A percentile compares a stretch with the other conserved stretches of the same genome.
Evolutionary conservation across 2,888 invertebrate species (phyloP).

Genomic region (Thyatira batis): DNA sequence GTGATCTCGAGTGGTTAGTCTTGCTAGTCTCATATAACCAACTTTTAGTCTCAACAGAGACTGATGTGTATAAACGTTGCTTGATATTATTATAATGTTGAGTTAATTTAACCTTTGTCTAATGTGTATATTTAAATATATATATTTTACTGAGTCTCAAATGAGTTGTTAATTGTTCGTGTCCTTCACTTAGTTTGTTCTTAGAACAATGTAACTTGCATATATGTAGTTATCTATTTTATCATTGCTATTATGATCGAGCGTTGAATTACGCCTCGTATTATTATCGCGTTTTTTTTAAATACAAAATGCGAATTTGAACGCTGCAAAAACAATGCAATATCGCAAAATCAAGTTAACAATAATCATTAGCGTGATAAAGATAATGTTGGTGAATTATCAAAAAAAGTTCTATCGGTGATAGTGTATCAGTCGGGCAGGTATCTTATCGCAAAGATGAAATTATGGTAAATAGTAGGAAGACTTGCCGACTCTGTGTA

Average conservation of each 20-base stretch:
- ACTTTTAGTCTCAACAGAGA: slow-evolving; percentile 8
- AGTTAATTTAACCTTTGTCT: slow-evolving; percentile 39
- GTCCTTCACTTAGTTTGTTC: background rate
- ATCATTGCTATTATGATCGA: too few species aligned
- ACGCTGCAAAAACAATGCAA: slow-evolving; percentile 25
- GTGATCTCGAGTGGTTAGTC: slow-evolving; percentile 18
- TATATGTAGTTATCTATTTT: too few species aligned
- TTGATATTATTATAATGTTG: slow-evolving; percentile 17
- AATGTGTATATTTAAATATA: slow-evolving; percentile 46
- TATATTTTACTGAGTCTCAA: slow-evolving; percentile 48
- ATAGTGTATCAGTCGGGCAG: background rate
- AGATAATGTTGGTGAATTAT: slow-evolving; percentile 24
- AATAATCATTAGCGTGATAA: slow-evolving; percentile 37
- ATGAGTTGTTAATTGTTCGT: background rate
- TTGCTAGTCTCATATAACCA: slow-evolving; percentile 30
- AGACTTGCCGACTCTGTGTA: slow-evolving; percentile 41
- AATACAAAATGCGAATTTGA: background rate
- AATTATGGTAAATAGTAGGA: slow-evolving; percentile 63
- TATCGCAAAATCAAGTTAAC: slow-evolving; percentile 45
- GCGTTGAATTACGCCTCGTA: too few species aligned
- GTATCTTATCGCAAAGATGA: slow-evolving; percentile 57
- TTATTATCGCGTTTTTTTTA: too few species aligned
- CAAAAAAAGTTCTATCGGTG: slow-evolving; percentile 9
- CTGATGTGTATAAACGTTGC: slow-evolving; percentile 33
- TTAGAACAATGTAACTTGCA: background rate